Evolutionary conservation across 2,888 invertebrate species (phyloP).

Genomic region (Meiosimyza platycephala): DNA sequence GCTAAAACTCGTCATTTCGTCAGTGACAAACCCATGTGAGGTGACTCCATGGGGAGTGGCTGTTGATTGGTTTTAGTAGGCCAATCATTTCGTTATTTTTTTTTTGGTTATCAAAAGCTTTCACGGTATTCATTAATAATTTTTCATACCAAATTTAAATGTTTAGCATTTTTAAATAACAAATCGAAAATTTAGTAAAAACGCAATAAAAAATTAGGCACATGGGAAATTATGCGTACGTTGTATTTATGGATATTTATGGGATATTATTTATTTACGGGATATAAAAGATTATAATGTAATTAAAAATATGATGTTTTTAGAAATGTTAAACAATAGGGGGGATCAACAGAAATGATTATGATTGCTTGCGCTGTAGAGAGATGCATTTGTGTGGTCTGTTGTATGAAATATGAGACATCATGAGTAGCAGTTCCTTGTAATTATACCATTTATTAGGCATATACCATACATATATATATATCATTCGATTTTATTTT

Average conservation of each 20-base stretch:
- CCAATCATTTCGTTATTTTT: constrained; percentile 5
- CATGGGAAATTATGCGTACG: constrained; percentile 14
- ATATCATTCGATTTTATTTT: too few species aligned
- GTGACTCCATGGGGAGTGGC: constrained; percentile 24
- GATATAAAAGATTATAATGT: constrained; percentile 9
- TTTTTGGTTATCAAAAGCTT: neutral
- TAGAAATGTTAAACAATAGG: too few species aligned
- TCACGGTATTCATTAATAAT: constrained; percentile 24
- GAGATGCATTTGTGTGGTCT: too few species aligned
- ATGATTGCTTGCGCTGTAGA: too few species aligned
- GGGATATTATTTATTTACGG: neutral
- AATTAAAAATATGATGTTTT: neutral
- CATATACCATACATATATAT: too few species aligned
- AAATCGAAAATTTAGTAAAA: neutral
- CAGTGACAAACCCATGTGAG: constrained; percentile 18
- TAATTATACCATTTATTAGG: too few species aligned
- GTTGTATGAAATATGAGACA: too few species aligned
- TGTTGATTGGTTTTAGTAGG: constrained; percentile 25
- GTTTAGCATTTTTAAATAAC: constrained; percentile 5
- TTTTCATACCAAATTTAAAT: neutral
- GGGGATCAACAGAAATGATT: too few species aligned
- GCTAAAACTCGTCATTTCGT: neutral
- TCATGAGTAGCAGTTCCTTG: too few species aligned
- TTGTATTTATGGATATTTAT: neutral
- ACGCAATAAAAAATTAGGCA: constrained; percentile 9